These are phyloP conservation scores for Drosophila kuntzei DNA, from an alignment of 2,888 invertebrate genomes.

Conservation along the genomic window DNA sequence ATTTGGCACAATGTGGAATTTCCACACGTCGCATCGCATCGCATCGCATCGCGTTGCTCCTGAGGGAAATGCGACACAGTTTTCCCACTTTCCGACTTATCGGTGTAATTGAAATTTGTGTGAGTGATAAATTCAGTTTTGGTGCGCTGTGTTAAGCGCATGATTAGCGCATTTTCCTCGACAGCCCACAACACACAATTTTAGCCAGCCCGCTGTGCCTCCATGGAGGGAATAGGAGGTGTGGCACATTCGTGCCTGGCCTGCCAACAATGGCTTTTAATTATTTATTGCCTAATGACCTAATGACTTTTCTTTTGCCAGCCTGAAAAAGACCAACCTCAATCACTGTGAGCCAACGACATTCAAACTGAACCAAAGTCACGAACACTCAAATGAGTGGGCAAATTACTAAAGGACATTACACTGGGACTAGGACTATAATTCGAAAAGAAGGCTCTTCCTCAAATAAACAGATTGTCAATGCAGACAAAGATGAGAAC, in stretches of 20 bases:
- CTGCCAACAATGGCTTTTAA: constrained; percentile 68
- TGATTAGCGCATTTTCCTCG: constrained; percentile 73
- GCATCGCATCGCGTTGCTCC: constrained; percentile 1
- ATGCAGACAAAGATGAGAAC: neutral
- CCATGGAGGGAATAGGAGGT: constrained; percentile 11
- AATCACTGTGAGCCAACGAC: constrained; percentile 44
- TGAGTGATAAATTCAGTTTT: constrained; percentile 70
- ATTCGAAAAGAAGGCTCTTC: neutral
- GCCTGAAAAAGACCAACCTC: constrained; percentile 36
- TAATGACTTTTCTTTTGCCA: constrained; percentile 65
- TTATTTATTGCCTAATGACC: constrained; percentile 74
- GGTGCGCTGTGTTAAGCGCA: constrained; percentile 69
- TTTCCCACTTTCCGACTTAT: constrained; percentile 33
- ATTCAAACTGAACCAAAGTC: constrained; percentile 43
- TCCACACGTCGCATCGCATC: constrained; percentile 27
- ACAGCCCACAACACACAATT: constrained; percentile 21
- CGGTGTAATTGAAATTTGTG: constrained; percentile 73
- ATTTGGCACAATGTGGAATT: constrained; percentile 65
- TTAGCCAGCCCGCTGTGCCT: constrained; percentile 35
- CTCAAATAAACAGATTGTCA: constrained; percentile 1
- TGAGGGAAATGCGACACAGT: constrained; percentile 44
- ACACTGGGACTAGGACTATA: neutral
- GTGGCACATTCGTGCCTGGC: constrained; percentile 53
- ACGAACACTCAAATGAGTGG: constrained; percentile 45
- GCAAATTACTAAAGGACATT: constrained; percentile 19